Conservation (phyloP, 2,888 invertebrate species). For the Luffia ferchaultella region DNA sequence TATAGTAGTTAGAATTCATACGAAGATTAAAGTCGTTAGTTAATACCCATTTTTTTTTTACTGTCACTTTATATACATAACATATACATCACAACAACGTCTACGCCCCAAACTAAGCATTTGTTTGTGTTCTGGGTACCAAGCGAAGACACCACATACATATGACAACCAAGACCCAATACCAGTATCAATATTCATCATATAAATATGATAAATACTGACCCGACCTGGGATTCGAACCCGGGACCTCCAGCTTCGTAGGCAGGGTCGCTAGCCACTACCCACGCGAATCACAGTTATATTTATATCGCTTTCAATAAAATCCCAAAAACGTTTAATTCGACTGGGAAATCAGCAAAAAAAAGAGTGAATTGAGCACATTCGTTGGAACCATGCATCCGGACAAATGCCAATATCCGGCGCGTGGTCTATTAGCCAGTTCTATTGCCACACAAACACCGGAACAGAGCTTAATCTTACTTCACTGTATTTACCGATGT, state of each 20-base stretch:
- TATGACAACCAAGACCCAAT: too few species aligned
- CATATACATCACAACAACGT: background rate
- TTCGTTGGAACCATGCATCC: conserved; percentile 29
- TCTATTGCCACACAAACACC: conserved; percentile 38
- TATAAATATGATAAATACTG: background rate
- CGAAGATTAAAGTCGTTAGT: background rate
- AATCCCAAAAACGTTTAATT: too few species aligned
- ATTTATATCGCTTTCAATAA: too few species aligned
- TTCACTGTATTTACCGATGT: conserved; percentile 35
- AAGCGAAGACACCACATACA: too few species aligned
- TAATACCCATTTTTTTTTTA: background rate
- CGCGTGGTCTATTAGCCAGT: conserved; percentile 37
- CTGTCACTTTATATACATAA: background rate
- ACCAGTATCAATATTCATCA: too few species aligned
- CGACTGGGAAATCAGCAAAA: background rate
- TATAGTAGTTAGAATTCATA: background rate
- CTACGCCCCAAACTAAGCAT: too few species aligned
- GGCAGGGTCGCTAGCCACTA: too few species aligned
- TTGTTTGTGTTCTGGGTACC: too few species aligned
- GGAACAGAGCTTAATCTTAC: conserved; percentile 33
- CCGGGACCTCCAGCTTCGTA: background rate
- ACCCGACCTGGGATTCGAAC: background rate
- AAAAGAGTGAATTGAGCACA: conserved; percentile 24
- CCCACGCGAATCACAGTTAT: too few species aligned
- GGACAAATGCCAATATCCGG: conserved; percentile 55